These are phyloP conservation scores for rat (Rattus norvegicus) DNA, from an alignment of 2,113 vertebrate genomes.

Conservation along the genomic window GRCr8 NC_086024.1:127165501-127166000, in stretches of 20 bases:
- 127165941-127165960: not conserved
- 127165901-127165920: not conserved
- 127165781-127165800: constrained; percentile 17
- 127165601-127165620: not conserved
- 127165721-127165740: constrained; percentile 17
- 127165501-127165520: not conserved
- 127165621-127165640: not conserved
- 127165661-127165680: not conserved
- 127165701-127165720: constrained; percentile 7
- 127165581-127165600: not conserved
- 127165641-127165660: not conserved
- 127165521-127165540: not conserved
- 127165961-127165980: not conserved
- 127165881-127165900: not conserved
- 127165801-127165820: constrained; percentile 18
- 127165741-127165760: not conserved
- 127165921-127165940: constrained; percentile 25
- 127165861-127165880: not conserved
- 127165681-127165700: not conserved
- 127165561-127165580: not conserved
- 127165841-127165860: constrained; percentile 8
- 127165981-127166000: not conserved
- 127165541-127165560: not conserved
- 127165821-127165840: constrained; percentile 37
- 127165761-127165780: not conserved